These are phyloP conservation scores for Drosophila kuntzei DNA, from an alignment of 2,888 invertebrate genomes.

Conservation along the genomic window DNA sequence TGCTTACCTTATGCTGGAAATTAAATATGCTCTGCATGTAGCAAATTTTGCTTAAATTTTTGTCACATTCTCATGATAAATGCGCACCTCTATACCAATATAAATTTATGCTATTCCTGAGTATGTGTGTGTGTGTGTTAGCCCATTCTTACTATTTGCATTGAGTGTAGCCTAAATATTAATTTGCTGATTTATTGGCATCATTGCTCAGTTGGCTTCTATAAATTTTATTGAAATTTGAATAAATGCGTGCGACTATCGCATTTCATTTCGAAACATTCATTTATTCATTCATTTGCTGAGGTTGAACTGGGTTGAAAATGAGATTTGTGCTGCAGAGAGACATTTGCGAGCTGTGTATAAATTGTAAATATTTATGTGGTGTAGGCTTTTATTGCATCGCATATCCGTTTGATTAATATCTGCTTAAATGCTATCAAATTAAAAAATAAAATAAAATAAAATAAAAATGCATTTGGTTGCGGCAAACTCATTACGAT, in stretches of 20 bases:
- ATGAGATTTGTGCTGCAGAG: slow-evolving; percentile 34
- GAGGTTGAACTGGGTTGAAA: slow-evolving; percentile 40
- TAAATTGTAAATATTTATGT: slow-evolving; percentile 60
- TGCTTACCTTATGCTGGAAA: slow-evolving; percentile 26
- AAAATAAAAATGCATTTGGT: slow-evolving; percentile 47
- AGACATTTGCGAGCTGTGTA: slow-evolving; percentile 33
- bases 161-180: slow-evolving; percentile 54
- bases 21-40: slow-evolving; percentile 26
- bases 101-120: not conserved
- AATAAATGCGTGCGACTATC: slow-evolving; percentile 63
- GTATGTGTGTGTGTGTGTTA: slow-evolving; percentile 7
- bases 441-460: slow-evolving; percentile 25
- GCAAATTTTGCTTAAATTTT: slow-evolving; percentile 21
- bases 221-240: slow-evolving; percentile 76
- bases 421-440: slow-evolving; percentile 41
- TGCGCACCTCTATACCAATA: slow-evolving; percentile 1
- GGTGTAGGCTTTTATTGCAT: slow-evolving; percentile 32
- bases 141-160: slow-evolving; percentile 8
- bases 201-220: slow-evolving; percentile 50
- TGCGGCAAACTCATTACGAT: slow-evolving; percentile 62
- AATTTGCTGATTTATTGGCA: slow-evolving; percentile 75
- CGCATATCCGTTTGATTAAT: slow-evolving; percentile 36
- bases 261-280: slow-evolving; percentile 39
- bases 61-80: slow-evolving; percentile 22
- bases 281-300: slow-evolving; percentile 27